These are phyloP conservation scores for Rafetus swinhoei DNA, from an alignment of 2,113 vertebrate species.

Conservation along the genomic window DNA sequence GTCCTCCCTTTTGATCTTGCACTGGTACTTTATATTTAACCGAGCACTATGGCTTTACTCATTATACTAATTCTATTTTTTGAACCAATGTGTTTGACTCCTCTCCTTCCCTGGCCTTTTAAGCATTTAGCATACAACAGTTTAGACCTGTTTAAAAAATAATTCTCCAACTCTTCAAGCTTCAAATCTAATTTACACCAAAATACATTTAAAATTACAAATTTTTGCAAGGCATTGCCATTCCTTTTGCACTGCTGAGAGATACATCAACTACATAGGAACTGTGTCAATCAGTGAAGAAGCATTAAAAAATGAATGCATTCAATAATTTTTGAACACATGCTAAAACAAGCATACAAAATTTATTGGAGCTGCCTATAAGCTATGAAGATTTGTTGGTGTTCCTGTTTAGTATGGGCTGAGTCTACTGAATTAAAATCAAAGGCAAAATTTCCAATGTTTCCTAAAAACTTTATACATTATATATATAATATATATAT, in stretches of 20 bases:
- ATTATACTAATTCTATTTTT: not conserved
- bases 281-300: not conserved
- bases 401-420: not conserved
- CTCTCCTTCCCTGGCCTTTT: not conserved
- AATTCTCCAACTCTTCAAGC: not conserved
- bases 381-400: not conserved
- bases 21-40: not conserved
- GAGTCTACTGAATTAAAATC: not conserved
- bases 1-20: not conserved
- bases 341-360: not conserved
- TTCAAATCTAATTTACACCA: not conserved
- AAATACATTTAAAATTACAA: not conserved
- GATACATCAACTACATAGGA: not conserved
- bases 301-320: conserved; percentile 11
- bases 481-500: too few species aligned
- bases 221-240: not conserved
- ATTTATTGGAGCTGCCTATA: not conserved
- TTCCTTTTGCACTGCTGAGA: not conserved
- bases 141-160: not conserved
- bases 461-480: not conserved
- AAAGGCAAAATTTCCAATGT: not conserved
- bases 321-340: not conserved
- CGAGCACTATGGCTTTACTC: not conserved
- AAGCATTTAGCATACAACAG: not conserved
- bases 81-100: not conserved